A percentile compares a stretch with the other conserved stretches of the same genome.
Conservation (phyloP, 30 jellyfish, hydroid and myxozoan genomes). For the Phacellophora camtschatica region DNA sequence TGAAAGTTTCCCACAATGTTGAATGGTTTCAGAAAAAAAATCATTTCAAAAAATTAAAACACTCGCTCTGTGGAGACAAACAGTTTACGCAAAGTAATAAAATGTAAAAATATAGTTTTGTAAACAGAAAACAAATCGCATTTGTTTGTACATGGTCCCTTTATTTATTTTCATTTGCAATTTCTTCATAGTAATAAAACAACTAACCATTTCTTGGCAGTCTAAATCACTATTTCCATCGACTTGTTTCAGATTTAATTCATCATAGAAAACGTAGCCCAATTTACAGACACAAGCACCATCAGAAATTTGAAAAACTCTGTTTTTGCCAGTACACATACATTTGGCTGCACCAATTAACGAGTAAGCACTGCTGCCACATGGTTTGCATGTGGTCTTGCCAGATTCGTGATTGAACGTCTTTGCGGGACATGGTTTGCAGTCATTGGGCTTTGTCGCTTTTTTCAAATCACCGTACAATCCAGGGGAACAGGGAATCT, state of each 20-base stretch:
- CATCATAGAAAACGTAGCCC: conserved; percentile 87
- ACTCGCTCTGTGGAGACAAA: too few species aligned
- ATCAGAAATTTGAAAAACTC: conserved; percentile 91
- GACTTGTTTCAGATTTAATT: conserved; percentile 28
- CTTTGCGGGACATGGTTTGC: conserved; percentile 81
- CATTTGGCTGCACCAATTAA: conserved; percentile 66
- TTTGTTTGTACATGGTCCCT: too few species aligned
- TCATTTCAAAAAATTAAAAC: too few species aligned
- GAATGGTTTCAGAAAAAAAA: too few species aligned
- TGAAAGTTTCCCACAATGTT: too few species aligned
- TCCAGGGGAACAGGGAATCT: conserved; percentile 96
- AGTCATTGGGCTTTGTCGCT: conserved; percentile 85
- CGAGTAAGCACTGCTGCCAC: conserved; percentile 98
- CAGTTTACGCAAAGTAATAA: too few species aligned
- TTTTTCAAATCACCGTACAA: conserved; percentile 81
- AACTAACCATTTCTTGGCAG: conserved; percentile 89
- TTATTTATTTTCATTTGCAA: too few species aligned
- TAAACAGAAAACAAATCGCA: too few species aligned
- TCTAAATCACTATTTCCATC: conserved; percentile 94
- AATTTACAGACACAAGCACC: conserved; percentile 90
- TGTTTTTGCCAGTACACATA: conserved; percentile 78
- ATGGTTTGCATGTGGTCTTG: conserved; percentile 87
- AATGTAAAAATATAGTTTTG: too few species aligned
- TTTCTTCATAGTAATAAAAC: not conserved
- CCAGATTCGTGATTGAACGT: conserved; percentile 86